Conservation (phyloP, 92 coral and sea anemone species). For the Porites divaricata region DNA sequence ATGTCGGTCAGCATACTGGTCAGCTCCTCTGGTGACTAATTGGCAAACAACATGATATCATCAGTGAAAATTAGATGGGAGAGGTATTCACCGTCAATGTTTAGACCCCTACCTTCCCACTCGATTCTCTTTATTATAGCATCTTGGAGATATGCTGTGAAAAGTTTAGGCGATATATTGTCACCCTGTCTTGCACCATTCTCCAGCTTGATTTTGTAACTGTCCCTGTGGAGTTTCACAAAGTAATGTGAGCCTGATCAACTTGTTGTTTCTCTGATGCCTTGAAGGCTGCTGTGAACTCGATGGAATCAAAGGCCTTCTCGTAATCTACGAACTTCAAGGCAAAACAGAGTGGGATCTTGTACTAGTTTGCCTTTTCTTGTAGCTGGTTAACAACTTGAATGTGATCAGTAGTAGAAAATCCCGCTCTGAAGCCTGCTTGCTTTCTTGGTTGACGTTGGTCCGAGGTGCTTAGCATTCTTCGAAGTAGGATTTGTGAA, state of each 20-base stretch:
- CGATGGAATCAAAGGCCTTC: constrained; percentile 1
- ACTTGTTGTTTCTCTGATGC: too few relatives aligned
- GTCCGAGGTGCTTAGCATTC: not conserved
- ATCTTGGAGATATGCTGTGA: constrained; percentile 6
- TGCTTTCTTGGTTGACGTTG: constrained; percentile 15
- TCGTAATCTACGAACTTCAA: not conserved
- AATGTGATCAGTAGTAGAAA: constrained; percentile 19
- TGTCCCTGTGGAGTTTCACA: too few relatives aligned
- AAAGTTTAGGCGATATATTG: not conserved
- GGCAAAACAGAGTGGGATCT: constrained; percentile 18
- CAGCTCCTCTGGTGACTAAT: not conserved
- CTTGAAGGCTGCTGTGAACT: too few relatives aligned
- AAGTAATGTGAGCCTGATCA: too few relatives aligned
- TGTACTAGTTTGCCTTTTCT: constrained; percentile 26
- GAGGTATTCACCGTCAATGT: not conserved
- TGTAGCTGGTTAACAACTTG: constrained; percentile 23
- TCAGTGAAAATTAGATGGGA: constrained; percentile 11
- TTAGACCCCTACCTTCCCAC: not conserved
- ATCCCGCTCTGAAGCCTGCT: constrained; percentile 20
- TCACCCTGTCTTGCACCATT: not conserved
- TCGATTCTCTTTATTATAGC: not conserved
- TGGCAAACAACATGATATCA: constrained; percentile 3
- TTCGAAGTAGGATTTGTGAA: not conserved
- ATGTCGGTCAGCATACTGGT: not conserved
- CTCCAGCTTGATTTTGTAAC: not conserved